Conservation (phyloP, 2,113 vertebrate species). For the Turnix velox region DNA sequence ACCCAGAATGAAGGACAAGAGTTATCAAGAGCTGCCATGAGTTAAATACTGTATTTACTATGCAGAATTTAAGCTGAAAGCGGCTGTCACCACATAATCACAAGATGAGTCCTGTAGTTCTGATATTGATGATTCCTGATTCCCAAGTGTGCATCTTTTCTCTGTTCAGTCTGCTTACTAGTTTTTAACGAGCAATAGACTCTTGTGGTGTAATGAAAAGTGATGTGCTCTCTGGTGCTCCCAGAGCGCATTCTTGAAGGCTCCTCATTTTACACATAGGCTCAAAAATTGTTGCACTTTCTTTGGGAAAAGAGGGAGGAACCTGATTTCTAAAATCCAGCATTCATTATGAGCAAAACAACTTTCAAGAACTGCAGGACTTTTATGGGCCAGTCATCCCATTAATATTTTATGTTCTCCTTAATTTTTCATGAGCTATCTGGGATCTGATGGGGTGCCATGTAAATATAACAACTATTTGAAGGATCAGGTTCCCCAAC, state of each 20-base stretch:
- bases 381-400: background rate
- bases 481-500: background rate
- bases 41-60: background rate
- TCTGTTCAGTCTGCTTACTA: background rate
- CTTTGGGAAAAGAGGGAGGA: background rate
- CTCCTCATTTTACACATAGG: background rate
- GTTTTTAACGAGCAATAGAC: background rate
- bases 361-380: background rate
- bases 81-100: background rate
- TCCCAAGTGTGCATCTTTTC: background rate
- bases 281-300: background rate
- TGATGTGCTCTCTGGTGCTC: background rate
- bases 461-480: conserved; percentile 17
- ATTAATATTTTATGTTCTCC: conserved; percentile 53
- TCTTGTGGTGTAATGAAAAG: background rate
- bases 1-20: background rate
- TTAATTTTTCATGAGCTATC: conserved; percentile 52
- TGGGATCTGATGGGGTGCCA: background rate
- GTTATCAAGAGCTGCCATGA: background rate
- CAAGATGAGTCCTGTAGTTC: background rate
- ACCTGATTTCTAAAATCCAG: background rate
- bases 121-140: background rate
- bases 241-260: background rate
- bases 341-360: background rate
- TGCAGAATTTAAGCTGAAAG: background rate